phyloP scores from a whole-genome alignment of 2,797 vertebrate genomes.

The Peromyscus melanophrys region DNA sequence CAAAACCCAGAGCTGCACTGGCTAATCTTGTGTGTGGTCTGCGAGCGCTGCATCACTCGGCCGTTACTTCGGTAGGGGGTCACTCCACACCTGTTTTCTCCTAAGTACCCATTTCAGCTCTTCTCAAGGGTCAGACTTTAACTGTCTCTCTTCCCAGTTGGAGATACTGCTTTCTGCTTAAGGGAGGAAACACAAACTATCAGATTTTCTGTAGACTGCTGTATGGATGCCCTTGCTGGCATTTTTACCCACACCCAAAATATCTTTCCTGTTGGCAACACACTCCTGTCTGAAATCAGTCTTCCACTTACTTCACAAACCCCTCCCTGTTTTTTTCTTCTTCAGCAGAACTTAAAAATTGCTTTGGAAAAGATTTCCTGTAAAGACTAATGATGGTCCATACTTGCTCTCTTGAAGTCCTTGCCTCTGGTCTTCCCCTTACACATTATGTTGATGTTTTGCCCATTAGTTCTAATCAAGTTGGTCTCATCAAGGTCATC shows the following conservation, averaged over 20 bases:
- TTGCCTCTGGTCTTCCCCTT: neutral
- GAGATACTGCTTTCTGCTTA: neutral
- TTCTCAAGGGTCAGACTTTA: neutral
- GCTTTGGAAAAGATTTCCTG: neutral
- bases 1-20: neutral
- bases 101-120: neutral
- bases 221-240: neutral
- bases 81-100: neutral
- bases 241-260: neutral
- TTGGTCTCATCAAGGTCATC: neutral
- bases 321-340: neutral
- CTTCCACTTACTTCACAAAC: neutral
- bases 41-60: neutral
- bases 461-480: neutral
- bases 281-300: neutral
- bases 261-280: neutral
- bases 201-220: neutral
- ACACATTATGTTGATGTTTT: neutral
- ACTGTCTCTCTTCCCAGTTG: neutral
- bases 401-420: neutral
- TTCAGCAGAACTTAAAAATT: conserved; percentile 26
- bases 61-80: neutral
- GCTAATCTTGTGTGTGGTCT: neutral
- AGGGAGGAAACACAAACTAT: neutral
- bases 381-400: neutral